phyloP scores from a whole-genome alignment of 1,140 invertebrate genomes.

The Copidosoma floridanum region DNA sequence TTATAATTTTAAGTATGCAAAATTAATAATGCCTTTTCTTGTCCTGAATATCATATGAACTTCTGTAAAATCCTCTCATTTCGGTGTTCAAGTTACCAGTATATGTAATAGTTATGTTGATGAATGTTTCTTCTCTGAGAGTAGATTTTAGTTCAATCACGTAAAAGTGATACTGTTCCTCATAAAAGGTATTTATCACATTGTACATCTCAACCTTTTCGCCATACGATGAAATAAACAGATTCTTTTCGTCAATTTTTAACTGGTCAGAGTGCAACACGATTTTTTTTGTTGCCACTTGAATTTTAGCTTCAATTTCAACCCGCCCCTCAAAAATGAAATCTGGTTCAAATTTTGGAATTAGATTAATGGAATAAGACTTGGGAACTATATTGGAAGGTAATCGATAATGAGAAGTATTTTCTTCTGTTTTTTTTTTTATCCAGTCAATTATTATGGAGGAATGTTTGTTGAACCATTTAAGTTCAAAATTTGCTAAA shows the following conservation, averaged over 20 bases:
- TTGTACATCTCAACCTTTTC: too few relatives aligned
- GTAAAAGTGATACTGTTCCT: too few relatives aligned
- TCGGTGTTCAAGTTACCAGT: slow-evolving; percentile 59
- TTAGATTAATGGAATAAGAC: slow-evolving; percentile 25
- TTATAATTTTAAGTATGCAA: too few relatives aligned
- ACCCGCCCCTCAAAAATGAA: slow-evolving; percentile 58
- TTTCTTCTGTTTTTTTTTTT: not conserved
- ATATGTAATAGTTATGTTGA: too few relatives aligned
- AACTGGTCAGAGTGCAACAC: slow-evolving; percentile 55
- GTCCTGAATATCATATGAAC: slow-evolving; percentile 62
- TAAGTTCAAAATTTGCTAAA: slow-evolving; percentile 32
- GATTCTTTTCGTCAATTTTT: not conserved
- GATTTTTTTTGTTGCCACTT: slow-evolving; percentile 50
- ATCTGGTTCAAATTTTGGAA: slow-evolving; percentile 7
- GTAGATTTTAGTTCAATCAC: not conserved
- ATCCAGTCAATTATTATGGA: slow-evolving; percentile 29
- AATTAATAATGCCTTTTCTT: slow-evolving; percentile 33
- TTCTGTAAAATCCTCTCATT: slow-evolving; percentile 78
- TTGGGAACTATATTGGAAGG: slow-evolving; percentile 32
- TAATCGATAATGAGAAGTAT: slow-evolving; percentile 30
- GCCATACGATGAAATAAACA: too few relatives aligned
- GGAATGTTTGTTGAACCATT: slow-evolving; percentile 20
- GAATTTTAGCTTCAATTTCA: slow-evolving; percentile 49
- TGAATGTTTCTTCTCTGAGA: too few relatives aligned
- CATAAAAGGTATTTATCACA: too few relatives aligned